phyloP scores from a whole-genome alignment of 2,888 invertebrate species.

The Trissonchulus latispiculum region DNA sequence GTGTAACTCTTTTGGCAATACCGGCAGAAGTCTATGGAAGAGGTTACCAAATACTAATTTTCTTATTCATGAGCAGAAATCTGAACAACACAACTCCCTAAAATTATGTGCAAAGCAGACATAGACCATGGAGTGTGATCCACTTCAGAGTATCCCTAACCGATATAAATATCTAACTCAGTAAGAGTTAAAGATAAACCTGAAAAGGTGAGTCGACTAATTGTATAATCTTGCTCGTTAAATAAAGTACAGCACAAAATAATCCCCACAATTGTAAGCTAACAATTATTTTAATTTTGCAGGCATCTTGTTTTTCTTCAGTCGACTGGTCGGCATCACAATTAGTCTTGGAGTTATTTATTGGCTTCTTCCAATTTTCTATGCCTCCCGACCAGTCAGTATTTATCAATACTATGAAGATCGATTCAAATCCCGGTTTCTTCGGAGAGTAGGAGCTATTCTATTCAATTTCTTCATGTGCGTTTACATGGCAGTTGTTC shows the following conservation, averaged over 20 bases:
- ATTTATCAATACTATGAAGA: constrained; percentile 25
- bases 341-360: neutral
- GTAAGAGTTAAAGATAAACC: too few relatives aligned
- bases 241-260: too few relatives aligned
- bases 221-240: too few relatives aligned
- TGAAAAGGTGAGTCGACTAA: too few relatives aligned
- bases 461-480: constrained; percentile 19
- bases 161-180: too few relatives aligned
- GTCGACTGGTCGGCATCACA: neutral
- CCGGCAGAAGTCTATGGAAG: constrained; percentile 14
- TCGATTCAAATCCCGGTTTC: constrained; percentile 18
- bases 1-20: constrained; percentile 10
- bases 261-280: too few relatives aligned
- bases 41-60: neutral
- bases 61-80: neutral
- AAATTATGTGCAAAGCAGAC: neutral
- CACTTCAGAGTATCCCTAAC: neutral
- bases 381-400: constrained; percentile 6
- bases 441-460: constrained; percentile 18
- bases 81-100: neutral
- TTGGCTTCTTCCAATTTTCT: constrained; percentile 24
- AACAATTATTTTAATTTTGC: neutral
- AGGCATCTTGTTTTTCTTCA: constrained; percentile 1
- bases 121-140: too few relatives aligned
- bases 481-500: constrained; percentile 24